Evolutionary conservation across 2,888 invertebrate genomes (phyloP), one percentile per base, ranked within the genome.

Genomic region (Polylopha cassiicola): DNA sequence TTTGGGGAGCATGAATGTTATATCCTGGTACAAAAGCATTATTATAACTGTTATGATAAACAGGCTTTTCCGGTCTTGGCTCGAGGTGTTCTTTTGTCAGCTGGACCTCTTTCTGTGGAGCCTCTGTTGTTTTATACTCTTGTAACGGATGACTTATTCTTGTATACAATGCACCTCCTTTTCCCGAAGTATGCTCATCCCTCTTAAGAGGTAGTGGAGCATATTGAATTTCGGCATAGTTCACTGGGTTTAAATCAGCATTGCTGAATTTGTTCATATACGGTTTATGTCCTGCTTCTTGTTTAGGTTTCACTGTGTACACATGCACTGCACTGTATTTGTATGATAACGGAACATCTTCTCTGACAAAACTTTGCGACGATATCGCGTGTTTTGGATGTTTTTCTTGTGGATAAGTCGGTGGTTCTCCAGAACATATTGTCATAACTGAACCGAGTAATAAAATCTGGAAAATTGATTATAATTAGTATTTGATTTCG

Each of bases 281-380:
- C 4, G 10, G n/a, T 5, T 4, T 23, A 17, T 28, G 3, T 6
- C 15, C 7, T 6, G 10, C 37, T 6, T 36, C 29, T n/a, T 55
- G 43, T 7, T 37, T 47, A n/a, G 43, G 43, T 5, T 37, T 23
- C 6, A 50, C 50, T 1, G 53, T 39, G 11, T 63, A 56, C 4
- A 48, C 21, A 26, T 61, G 59, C 3, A 55, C 33, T 8, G 59
- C 26, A 13, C 41, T 58, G 28, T 51, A 60, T 37, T 58, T 48
- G 22, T 65, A 60, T 3, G 59, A 55, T 7, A 61, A 10, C 1
- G 66, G 64, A 1, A 59, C 50, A 43, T 65, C 62, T 2, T 56
- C 51, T 4, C 61, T 50, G 8, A 54, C 44, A 16, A 51, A 61
- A 7, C 48, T 62, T 29, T 61, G 58, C 2, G 57, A 50, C 7